Conservation (phyloP, 2,797 vertebrate genomes). For the Heteromormyrus szaboi region DNA sequence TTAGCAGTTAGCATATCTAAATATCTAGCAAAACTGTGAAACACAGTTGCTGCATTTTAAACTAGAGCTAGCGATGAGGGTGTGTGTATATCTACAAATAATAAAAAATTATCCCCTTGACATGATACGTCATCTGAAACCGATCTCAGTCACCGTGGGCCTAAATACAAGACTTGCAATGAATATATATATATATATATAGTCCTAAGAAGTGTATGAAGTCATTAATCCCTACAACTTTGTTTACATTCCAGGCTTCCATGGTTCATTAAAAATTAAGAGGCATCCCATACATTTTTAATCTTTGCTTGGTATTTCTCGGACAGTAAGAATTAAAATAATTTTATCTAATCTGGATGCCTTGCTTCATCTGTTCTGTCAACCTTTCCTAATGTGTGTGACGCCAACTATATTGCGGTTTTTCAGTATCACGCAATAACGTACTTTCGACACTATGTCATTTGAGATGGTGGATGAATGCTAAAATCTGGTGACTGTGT, state of each 20-base stretch:
- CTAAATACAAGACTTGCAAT: not conserved
- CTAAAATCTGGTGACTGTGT: not conserved
- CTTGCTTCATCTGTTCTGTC: not conserved
- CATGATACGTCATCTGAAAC: not conserved
- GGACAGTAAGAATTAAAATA: not conserved
- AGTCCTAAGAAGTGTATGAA: not conserved
- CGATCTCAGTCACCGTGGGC: not conserved
- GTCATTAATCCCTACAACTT: not conserved
- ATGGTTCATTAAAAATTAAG: slow-evolving; percentile 3
- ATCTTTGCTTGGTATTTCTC: not conserved
- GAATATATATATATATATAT: not conserved
- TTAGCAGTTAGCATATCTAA: slow-evolving; percentile 50
- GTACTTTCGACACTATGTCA: not conserved
- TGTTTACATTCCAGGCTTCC: not conserved
- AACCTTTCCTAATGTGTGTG: not conserved
- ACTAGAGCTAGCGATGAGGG: not conserved
- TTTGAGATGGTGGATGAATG: not conserved
- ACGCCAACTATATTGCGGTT: not conserved
- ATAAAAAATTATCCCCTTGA: not conserved
- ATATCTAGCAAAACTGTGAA: slow-evolving; percentile 43
- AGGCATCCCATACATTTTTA: not conserved
- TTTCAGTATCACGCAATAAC: not conserved
- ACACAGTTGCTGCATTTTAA: slow-evolving; percentile 35
- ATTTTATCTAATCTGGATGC: slow-evolving; percentile 1
- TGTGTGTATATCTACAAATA: not conserved